Percentiles rank a stretch among this genome's conserved stretches.
These are phyloP conservation scores for Actias luna DNA, from an alignment of 2,888 invertebrate genomes.

Conservation along the genomic window DNA sequence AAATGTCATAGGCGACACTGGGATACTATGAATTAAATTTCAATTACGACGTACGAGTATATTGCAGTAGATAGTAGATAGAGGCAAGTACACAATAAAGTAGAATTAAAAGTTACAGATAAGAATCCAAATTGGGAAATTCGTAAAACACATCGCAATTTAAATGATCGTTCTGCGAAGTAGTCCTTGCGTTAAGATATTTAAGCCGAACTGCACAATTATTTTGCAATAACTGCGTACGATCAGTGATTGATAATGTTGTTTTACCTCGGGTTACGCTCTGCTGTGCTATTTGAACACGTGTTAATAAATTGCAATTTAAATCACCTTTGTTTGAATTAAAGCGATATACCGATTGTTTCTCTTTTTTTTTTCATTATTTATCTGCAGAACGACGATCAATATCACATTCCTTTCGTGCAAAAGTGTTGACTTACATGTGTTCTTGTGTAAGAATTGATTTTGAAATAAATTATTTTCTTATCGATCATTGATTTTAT, in stretches of 20 bases:
- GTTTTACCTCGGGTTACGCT: conserved; percentile 19
- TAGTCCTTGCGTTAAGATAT: conserved; percentile 16
- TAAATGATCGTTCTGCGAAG: conserved; percentile 10
- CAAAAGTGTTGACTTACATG: background rate
- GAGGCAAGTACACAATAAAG: background rate
- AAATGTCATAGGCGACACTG: background rate
- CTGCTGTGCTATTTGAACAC: conserved; percentile 19
- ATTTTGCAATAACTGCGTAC: conserved; percentile 33
- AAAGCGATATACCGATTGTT: background rate
- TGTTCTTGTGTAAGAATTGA: background rate
- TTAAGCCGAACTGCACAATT: conserved; percentile 24
- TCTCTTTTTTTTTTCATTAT: background rate
- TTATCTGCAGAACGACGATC: background rate
- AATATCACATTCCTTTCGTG: background rate
- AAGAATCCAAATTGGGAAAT: background rate
- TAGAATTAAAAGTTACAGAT: background rate
- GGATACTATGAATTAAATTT: background rate
- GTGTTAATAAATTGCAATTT: conserved; percentile 25
- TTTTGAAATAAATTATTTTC: background rate
- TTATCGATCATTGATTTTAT: background rate
- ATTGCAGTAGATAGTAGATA: background rate
- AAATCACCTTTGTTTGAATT: conserved; percentile 16
- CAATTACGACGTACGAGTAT: background rate
- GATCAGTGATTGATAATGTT: conserved; percentile 46
- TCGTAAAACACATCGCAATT: background rate